Conservation (phyloP, 2,113 vertebrate genomes). For the Lophura nycthemera region DNA sequence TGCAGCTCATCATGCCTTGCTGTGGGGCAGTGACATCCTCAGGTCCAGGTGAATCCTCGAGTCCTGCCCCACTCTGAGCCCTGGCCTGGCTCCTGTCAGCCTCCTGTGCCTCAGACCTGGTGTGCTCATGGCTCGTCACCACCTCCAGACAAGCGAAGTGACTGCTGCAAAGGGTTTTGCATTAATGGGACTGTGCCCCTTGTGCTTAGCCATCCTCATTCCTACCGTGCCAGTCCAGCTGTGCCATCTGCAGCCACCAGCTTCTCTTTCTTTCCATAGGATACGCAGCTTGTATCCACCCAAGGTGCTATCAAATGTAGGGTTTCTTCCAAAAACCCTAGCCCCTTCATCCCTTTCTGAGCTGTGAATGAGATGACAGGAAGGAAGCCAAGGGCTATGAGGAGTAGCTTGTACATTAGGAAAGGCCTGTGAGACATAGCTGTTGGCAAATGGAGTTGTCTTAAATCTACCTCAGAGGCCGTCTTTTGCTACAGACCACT, state of each 20-base stretch:
- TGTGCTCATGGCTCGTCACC: neutral
- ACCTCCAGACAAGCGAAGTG: neutral
- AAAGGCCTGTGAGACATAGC: neutral
- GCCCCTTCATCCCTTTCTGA: conserved; percentile 30
- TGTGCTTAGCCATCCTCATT: neutral
- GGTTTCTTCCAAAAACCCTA: conserved; percentile 34
- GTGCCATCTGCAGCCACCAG: neutral
- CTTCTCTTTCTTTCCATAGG: conserved; percentile 53
- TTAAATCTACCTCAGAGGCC: conserved; percentile 77
- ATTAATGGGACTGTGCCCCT: neutral
- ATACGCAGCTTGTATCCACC: conserved; percentile 38
- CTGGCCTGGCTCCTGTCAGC: neutral
- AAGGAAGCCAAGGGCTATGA: neutral
- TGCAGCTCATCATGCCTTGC: neutral
- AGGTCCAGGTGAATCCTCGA: neutral
- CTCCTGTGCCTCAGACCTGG: neutral
- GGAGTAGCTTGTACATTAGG: neutral
- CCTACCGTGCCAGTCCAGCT: neutral
- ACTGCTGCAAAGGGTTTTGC: neutral
- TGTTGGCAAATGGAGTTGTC: conserved; percentile 52
- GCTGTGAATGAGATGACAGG: conserved; percentile 49
- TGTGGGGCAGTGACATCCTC: neutral
- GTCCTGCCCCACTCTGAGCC: rapidly evolving
- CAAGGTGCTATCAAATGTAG: conserved; percentile 60
- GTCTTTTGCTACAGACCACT: conserved; percentile 32